Conservation (phyloP, 2,888 invertebrate species). For the Chloromyia formosa region DNA sequence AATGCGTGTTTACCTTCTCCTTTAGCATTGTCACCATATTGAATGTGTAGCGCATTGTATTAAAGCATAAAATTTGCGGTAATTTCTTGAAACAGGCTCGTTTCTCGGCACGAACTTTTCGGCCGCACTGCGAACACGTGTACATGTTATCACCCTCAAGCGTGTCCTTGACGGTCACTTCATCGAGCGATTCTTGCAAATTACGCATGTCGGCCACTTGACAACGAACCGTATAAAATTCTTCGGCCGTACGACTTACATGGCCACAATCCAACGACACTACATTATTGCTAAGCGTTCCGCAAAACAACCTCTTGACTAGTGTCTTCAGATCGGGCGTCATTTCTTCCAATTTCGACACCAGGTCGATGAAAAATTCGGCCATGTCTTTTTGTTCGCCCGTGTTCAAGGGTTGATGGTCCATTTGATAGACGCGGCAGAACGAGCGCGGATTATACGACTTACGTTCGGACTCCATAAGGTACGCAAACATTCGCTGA, state of each 20-base stretch:
- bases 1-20: constrained; percentile 97
- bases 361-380: constrained; percentile 96
- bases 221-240: constrained; percentile 95
- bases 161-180: constrained; percentile 97
- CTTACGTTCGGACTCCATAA: constrained; percentile 92
- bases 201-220: constrained; percentile 97
- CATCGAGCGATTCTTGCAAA: constrained; percentile 92
- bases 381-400: constrained; percentile 99
- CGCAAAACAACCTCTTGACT: constrained; percentile 91
- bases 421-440: constrained; percentile 97
- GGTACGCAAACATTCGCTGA: constrained; percentile 94
- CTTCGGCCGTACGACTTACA: constrained; percentile 92
- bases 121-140: constrained; percentile 93
- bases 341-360: constrained; percentile 96
- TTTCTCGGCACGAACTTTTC: constrained; percentile 95
- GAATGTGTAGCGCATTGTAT: constrained; percentile 97
- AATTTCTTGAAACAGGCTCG: constrained; percentile 93
- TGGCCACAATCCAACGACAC: constrained; percentile 95
- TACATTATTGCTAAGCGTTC: constrained; percentile 93
- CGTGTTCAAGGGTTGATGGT: constrained; percentile 93
- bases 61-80: constrained; percentile 92
- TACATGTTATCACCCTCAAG: constrained; percentile 98
- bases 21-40: constrained; percentile 98
- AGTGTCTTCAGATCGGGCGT: constrained; percentile 87
- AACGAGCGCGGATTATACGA: constrained; percentile 95